Evolutionary conservation across 2,888 invertebrate species (phyloP).

Genomic region (Tribolium freemani): DNA sequence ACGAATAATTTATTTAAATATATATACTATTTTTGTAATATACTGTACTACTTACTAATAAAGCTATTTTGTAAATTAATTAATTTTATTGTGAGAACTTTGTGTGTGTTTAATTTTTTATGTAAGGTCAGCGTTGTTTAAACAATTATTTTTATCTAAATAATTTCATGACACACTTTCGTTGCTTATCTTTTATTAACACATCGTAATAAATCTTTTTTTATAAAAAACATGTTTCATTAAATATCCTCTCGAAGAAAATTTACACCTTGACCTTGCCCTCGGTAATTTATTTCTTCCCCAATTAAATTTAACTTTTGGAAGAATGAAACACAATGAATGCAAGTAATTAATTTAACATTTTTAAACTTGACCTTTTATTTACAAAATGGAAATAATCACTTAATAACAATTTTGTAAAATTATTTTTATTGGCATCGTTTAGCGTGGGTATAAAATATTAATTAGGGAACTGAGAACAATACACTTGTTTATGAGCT

Average conservation of each 20-base stretch:
- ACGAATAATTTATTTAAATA: conserved; percentile 33
- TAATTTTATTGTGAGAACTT: conserved; percentile 14
- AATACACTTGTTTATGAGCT: neutral
- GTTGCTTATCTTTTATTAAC: neutral
- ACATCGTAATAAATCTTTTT: neutral
- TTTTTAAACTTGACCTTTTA: neutral
- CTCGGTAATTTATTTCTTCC: neutral
- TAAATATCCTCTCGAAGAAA: neutral
- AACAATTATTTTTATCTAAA: neutral
- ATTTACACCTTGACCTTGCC: neutral
- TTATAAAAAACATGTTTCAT: neutral
- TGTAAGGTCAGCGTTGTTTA: neutral
- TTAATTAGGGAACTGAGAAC: neutral
- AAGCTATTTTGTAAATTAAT: conserved; percentile 24
- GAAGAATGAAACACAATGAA: neutral
- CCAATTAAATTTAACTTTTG: neutral
- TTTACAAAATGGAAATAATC: too few relatives aligned
- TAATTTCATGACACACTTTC: neutral
- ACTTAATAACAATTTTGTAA: too few relatives aligned
- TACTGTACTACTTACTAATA: conserved; percentile 16
- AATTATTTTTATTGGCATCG: neutral
- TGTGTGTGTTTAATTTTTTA: neutral
- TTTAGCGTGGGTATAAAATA: neutral
- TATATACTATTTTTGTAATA: conserved; percentile 26
- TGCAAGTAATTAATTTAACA: neutral